Base-by-base conservation (phyloP, 2,888 invertebrate species). In the Laothoe populi region DNA sequence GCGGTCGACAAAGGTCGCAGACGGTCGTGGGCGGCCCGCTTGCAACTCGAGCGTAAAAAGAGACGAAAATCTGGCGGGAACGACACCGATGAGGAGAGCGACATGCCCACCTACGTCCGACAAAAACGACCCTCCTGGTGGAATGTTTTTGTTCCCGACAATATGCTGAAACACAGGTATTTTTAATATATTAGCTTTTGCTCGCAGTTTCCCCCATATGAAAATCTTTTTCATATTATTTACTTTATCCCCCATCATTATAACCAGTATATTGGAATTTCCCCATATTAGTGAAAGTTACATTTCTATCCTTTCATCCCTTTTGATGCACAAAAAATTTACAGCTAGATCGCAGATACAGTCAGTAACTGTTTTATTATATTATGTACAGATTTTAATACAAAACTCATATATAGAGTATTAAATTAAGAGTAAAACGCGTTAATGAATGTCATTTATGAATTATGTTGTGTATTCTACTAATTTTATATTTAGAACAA, bases 81-180 rank as follows among this genome's bases (percentile, higher is more conserved):
- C 74, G 88, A 90, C 67, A 88, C 89, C 23, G 92, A 93, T 63
- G 87, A 88, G 58, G 91, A 88, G 75, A 82, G 78, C 68, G 91
- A 91, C 66, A 81, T 81, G 72, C 92, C 83, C 7, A 84, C 75
- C 66, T 94, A 93, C 78, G 89, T 92, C 44, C 90, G 95, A 31
- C 95, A 96, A 84, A 97, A 97, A 83, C 93, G 97, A 66, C 95
- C 96, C 44, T 97, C 97, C 44, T 97, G 97, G 97, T 97, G 97
- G 97, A 97, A 97, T 84, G 96, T 97, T 68, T 97, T 97, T 82
- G 95, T 96, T 53, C 96, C 96, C 59, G 97, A 97, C 75, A 95
- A 95, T 78, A 94, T 94, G 93, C 93, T 94, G 65, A 95, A 94
- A 73, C 93, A 94, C 92, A 96, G 96, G 96, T 96, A 91, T 61